Percentiles rank a stretch among this genome's conserved stretches.
Evolutionary conservation across 1,140 invertebrate species (phyloP).

Genomic region (Bombus sylvicola): DNA sequence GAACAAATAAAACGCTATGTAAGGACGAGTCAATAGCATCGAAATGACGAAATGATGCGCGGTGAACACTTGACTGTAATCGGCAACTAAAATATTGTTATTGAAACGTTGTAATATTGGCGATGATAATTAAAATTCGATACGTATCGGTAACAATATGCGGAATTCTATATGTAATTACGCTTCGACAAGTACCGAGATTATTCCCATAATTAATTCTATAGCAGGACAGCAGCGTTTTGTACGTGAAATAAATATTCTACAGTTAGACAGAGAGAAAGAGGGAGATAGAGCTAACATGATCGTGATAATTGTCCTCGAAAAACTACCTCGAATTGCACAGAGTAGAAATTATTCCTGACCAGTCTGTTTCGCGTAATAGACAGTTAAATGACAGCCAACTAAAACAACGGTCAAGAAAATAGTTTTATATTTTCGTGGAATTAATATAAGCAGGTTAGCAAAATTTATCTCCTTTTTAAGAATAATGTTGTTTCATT

Average conservation of each 20-base stretch:
- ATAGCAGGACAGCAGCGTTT: background rate
- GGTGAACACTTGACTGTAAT: background rate
- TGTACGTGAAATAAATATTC: constrained; percentile 9
- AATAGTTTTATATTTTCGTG: background rate
- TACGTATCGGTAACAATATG: background rate
- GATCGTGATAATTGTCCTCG: background rate
- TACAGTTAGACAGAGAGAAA: no score
- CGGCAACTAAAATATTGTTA: constrained; percentile 19
- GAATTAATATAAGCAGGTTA: background rate
- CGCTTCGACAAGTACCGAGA: constrained; percentile 8
- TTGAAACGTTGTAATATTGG: constrained; percentile 17
- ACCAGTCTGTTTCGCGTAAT: background rate
- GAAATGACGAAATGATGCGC: background rate
- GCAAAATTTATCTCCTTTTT: background rate
- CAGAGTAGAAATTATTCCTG: background rate
- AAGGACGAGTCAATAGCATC: background rate
- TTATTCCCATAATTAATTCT: constrained; percentile 38
- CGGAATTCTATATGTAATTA: background rate
- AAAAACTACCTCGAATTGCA: background rate
- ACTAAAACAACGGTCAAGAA: background rate
- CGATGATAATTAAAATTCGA: constrained; percentile 24
- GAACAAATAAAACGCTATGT: background rate
- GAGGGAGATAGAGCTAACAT: no score
- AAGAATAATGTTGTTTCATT: background rate
- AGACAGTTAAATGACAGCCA: background rate